A percentile compares a stretch with the other conserved stretches of the same genome.
phyloP scores from a whole-genome alignment of 2,888 invertebrate species.

The Spatulosminthurus flaviceps region DNA sequence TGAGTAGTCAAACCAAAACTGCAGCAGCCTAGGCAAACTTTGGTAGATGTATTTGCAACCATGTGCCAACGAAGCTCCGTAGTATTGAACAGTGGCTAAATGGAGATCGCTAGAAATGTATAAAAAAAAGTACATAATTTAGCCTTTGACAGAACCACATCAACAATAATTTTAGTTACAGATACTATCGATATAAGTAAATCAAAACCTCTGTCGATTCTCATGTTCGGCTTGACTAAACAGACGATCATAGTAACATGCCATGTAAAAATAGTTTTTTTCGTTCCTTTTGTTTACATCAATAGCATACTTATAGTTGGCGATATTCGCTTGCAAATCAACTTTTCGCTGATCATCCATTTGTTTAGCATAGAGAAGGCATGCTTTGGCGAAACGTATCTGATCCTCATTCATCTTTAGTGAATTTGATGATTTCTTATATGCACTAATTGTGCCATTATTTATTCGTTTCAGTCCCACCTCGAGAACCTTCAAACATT shows the following conservation, averaged over 20 bases:
- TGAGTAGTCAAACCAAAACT: slow-evolving; percentile 89
- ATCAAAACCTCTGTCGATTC: too few relatives aligned
- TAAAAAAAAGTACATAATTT: too few relatives aligned
- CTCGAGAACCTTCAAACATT: slow-evolving; percentile 79
- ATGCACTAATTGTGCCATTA: too few relatives aligned
- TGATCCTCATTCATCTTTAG: slow-evolving; percentile 59
- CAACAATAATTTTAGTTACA: too few relatives aligned
- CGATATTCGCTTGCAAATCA: slow-evolving; percentile 81
- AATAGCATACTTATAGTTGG: slow-evolving; percentile 83
- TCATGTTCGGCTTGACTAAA: slow-evolving; percentile 67
- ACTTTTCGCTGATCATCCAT: slow-evolving; percentile 85
- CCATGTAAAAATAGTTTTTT: slow-evolving; percentile 80
- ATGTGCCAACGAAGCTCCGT: slow-evolving; percentile 79
- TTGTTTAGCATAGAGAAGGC: slow-evolving; percentile 85
- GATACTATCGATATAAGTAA: too few relatives aligned
- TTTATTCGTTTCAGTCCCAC: not conserved
- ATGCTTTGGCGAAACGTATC: slow-evolving; percentile 71
- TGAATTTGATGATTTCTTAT: not conserved
- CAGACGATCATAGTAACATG: slow-evolving; percentile 85
- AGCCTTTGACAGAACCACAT: not conserved
- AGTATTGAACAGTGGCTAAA: slow-evolving; percentile 75
- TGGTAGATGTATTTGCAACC: slow-evolving; percentile 93
- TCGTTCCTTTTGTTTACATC: slow-evolving; percentile 83
- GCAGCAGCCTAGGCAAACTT: slow-evolving; percentile 92
- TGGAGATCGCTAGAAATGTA: slow-evolving; percentile 73